phyloP scores from a whole-genome alignment of 1,140 invertebrate genomes.

The Psix sp. region DNA sequence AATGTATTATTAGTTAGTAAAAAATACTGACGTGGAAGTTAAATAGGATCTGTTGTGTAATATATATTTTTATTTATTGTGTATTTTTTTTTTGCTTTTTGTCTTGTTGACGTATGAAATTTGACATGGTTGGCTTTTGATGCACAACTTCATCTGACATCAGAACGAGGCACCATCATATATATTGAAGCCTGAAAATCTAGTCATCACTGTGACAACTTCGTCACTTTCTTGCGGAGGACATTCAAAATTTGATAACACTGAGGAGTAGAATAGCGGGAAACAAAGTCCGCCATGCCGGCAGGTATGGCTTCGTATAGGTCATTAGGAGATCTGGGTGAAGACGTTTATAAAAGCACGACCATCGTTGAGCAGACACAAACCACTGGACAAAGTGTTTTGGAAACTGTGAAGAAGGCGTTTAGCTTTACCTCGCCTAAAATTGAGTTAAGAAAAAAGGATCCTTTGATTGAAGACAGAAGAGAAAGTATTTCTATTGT shows the following conservation, averaged over 20 bases:
- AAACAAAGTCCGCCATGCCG: constrained; percentile 75
- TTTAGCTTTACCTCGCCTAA: constrained; percentile 78
- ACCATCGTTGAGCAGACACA: constrained; percentile 79
- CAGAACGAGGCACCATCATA: constrained; percentile 18
- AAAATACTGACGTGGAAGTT: too few relatives aligned
- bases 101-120: constrained; percentile 72
- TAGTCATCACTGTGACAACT: constrained; percentile 2
- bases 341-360: constrained; percentile 82
- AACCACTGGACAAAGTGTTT: constrained; percentile 75
- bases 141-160: constrained; percentile 49
- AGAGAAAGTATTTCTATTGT: constrained; percentile 76
- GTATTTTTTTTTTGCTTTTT: constrained; percentile 67
- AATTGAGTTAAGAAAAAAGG: constrained; percentile 76
- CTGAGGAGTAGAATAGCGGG: constrained; percentile 51
- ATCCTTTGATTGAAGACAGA: constrained; percentile 77
- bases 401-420: constrained; percentile 81
- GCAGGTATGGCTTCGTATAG: constrained; percentile 81
- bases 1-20: too few relatives aligned
- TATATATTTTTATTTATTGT: constrained; percentile 62
- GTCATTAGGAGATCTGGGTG: constrained; percentile 79
- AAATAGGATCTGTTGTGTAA: too few relatives aligned
- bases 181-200: constrained; percentile 7
- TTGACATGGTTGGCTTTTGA: constrained; percentile 68
- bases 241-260: constrained; percentile 26
- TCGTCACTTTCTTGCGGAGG: constrained; percentile 44